phyloP scores from a whole-genome alignment of 2,797 vertebrate genomes.

The Neopelma chrysocephalum region DNA sequence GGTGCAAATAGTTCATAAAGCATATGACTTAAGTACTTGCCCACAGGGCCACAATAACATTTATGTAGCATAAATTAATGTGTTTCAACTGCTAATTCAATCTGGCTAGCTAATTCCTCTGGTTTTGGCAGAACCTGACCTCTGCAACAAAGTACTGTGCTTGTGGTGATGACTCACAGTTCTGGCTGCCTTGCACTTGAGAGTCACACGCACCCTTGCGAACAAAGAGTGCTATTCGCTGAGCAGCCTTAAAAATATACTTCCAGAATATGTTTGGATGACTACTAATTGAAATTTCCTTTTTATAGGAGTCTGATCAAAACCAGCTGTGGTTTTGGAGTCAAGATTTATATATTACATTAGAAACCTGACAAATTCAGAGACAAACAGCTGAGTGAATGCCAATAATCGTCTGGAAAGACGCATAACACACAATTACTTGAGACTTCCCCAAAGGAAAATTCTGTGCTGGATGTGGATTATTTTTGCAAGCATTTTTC shows the following conservation, averaged over 20 bases:
- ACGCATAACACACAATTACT: neutral
- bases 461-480: neutral
- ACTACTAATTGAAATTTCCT: conserved; percentile 79
- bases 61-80: conserved; percentile 80
- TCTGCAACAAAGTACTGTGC: conserved; percentile 57
- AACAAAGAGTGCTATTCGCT: conserved; percentile 68
- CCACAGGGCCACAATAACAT: conserved; percentile 79
- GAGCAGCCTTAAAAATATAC: conserved; percentile 63
- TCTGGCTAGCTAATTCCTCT: conserved; percentile 73
- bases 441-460: neutral
- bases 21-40: conserved; percentile 72
- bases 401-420: conserved; percentile 19
- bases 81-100: conserved; percentile 77
- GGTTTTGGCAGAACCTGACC: conserved; percentile 70
- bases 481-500: neutral
- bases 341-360: conserved; percentile 58
- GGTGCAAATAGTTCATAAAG: conserved; percentile 75
- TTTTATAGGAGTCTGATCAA: conserved; percentile 73
- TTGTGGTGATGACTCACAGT: conserved; percentile 65
- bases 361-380: conserved; percentile 58
- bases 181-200: conserved; percentile 39
- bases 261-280: conserved; percentile 61
- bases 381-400: conserved; percentile 2
- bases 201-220: neutral
- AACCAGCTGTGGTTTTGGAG: conserved; percentile 70